phyloP scores from a whole-genome alignment of 2,888 invertebrate species.

The Tolmerus cingulatus region DNA sequence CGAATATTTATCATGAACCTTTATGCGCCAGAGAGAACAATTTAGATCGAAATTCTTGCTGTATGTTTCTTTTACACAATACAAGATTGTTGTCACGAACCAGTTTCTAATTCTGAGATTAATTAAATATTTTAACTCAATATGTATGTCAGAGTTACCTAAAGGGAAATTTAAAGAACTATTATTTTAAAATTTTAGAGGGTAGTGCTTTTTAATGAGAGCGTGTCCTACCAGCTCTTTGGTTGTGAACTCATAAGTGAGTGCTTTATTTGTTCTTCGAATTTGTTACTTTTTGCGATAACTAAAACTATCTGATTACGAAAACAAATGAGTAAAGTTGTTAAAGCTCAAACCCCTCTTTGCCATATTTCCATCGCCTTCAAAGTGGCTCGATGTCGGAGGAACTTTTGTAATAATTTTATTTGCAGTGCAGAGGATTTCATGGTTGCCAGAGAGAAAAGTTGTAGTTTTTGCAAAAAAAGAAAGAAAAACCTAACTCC shows the following conservation, averaged over 20 bases:
- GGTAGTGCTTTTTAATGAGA: too few species aligned
- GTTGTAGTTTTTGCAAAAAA: not conserved
- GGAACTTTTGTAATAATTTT: not conserved
- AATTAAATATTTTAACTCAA: too few species aligned
- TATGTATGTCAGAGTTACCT: too few species aligned
- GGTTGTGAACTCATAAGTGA: not conserved
- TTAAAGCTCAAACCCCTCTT: not conserved
- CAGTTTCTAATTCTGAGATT: too few species aligned
- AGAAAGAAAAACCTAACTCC: not conserved
- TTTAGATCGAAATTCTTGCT: too few species aligned
- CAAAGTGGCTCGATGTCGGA: not conserved
- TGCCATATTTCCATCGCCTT: not conserved
- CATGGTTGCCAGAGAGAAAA: not conserved
- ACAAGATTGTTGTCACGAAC: too few species aligned
- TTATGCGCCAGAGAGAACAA: too few species aligned
- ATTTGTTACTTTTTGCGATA: not conserved
- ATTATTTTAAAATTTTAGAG: too few species aligned
- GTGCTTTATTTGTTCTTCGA: not conserved
- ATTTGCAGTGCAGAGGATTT: not conserved
- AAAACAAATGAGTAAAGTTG: not conserved
- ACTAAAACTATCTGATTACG: not conserved
- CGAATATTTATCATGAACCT: too few species aligned
- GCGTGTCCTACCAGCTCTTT: too few species aligned
- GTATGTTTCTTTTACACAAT: too few species aligned
- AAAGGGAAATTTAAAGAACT: too few species aligned